Base-by-base conservation (phyloP, 2,888 invertebrate species). In the Trichogramma dendrolimi region DNA sequence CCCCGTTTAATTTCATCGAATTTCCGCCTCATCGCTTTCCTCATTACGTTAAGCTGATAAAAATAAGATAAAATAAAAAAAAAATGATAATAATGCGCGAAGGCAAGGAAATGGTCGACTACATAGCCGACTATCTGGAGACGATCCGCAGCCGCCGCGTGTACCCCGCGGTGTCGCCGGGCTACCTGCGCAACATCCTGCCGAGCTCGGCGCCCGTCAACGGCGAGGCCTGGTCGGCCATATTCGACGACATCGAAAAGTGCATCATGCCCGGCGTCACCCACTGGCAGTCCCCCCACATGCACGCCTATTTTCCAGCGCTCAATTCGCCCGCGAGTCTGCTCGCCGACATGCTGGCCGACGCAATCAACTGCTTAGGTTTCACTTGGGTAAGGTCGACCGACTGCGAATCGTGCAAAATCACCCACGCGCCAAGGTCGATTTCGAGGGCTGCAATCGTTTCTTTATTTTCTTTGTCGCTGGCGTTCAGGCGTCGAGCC, bases 31-130 rank as follows among this genome's bases (percentile, higher is more conserved):
- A 27, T 27, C 27, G 27, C 27, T 27, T 27, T 27, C 27, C 27
- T 27, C 27, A 2, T 27, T 27, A 27, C 27, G 27, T 27, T 27
- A 27, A 27, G 27, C 3, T 27, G 27, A 27, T 27, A 49, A 39
- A 43, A 8, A 43, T 4, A 53, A 41, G 38, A 48, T 14, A 14
- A 39, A 48, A 27, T 7, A 5, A 43, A 43, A 40, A 40, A 8
- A 10, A 6, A 40, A 11, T 8, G 38, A 10, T 42, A 14, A 44
- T 51, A 43, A 52, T 11, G 40, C 27, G 27, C 27, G 27, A 27
- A 93, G 98, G 96, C 48, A 97, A 97, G 80, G 94, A 97, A 81
- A 91, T 98, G 90, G 93, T 99, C 63, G 98, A 99, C 81, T 99
- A 94, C 79, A 96, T 99, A 70, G 96, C 96, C 0, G 94, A 98